These are phyloP conservation scores for Lutjanus erythropterus DNA, from an alignment of 2,113 vertebrate genomes.

Conservation along the genomic window DNA sequence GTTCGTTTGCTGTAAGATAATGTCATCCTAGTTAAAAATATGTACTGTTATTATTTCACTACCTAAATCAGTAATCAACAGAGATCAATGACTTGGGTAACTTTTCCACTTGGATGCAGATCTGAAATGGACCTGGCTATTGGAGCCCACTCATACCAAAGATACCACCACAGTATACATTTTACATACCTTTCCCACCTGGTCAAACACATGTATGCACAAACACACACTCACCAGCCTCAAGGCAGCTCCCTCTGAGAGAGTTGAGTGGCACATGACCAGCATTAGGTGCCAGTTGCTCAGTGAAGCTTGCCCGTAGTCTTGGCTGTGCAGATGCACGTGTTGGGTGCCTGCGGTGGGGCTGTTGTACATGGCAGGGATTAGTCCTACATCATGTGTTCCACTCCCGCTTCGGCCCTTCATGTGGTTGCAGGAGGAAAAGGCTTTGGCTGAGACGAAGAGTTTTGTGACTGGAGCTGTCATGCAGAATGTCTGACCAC, in stretches of 20 bases:
- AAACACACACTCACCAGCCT: constrained; percentile 12
- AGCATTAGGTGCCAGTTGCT: constrained; percentile 44
- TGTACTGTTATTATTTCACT: not conserved
- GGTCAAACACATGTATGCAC: constrained; percentile 27
- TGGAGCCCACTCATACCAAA: not conserved
- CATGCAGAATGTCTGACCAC: constrained; percentile 40
- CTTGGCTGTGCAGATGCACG: constrained; percentile 45
- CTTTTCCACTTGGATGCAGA: too few relatives aligned
- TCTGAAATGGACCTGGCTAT: not conserved
- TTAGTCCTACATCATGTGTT: constrained; percentile 73
- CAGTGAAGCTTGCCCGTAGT: constrained; percentile 43
- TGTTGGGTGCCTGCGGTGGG: constrained; percentile 56
- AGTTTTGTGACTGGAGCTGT: constrained; percentile 58
- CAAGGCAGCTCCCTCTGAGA: constrained; percentile 1
- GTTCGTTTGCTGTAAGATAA: too few relatives aligned
- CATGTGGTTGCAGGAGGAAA: constrained; percentile 71
- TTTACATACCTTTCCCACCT: constrained; percentile 18
- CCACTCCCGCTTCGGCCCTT: constrained; percentile 51
- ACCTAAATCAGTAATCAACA: not conserved
- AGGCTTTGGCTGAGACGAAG: constrained; percentile 61
- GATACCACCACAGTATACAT: constrained; percentile 14
- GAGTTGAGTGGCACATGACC: constrained; percentile 57
- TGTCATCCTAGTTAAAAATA: too few relatives aligned
- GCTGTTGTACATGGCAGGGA: constrained; percentile 69
- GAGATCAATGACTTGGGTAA: too few relatives aligned